Base-by-base conservation (phyloP, 2,888 invertebrate species). In the Periphyllus acericola region DNA sequence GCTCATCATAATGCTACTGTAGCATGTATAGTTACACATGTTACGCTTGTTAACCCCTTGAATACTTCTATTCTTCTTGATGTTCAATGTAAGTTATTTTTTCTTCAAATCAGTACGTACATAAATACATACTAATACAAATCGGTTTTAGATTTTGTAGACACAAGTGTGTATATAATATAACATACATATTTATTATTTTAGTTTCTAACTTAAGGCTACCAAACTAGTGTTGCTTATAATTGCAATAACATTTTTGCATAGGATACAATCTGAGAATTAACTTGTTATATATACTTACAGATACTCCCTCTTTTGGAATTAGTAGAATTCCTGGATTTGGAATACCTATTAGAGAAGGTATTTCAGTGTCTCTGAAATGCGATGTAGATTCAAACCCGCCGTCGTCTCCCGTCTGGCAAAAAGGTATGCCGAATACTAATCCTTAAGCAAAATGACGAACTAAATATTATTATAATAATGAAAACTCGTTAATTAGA, bases 351-450 rank as follows among this genome's bases (percentile, higher is more conserved):
- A 94, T 98, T 90, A 93, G 95, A 89, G 97, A 97, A 92, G 97
- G 97, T 89, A 96, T 96, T 91, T 94, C 96, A 89, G 96, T 98
- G 89, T 96, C 96, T 88, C 92, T 98, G 90, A 96, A 96, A 92
- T 98, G 98, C 91, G 96, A 97, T 92, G 97, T 98, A 89, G 97
- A 98, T 92, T 96, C 98, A 90, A 97, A 98, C 93, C 98, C 98
- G 32, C 94, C 95, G 86, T 96, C 97, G 84, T 93, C 94, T 82
- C 96, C 97, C 81, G 93, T 95, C 91, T 97, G 97, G 97, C 95
- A 96, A 90, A 93, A 93, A 91, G 93, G 93, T 93, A 91, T 1
- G 25, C 14, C 25, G 29, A 92, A 21, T 74, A 21, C 9, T 2
- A 32, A 72, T 32, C 29, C 29, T 19, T 4, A 32, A 46, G 14